phyloP scores from a whole-genome alignment of 2,888 invertebrate genomes.

The Coelogynopora nodosa region DNA sequence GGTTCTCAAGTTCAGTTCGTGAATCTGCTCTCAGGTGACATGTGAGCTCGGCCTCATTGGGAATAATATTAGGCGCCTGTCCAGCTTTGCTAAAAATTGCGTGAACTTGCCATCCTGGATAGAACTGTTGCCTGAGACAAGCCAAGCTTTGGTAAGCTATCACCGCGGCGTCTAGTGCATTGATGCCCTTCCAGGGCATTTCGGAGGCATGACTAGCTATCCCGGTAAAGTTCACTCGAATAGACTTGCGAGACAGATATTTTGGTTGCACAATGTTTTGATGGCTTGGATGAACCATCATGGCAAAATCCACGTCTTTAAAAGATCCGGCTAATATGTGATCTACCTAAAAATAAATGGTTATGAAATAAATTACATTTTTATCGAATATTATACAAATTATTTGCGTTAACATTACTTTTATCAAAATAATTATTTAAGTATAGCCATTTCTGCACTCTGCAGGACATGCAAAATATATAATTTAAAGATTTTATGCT shows the following conservation, averaged over 20 bases:
- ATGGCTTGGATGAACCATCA: constrained; percentile 51
- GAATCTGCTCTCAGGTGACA: constrained; percentile 53
- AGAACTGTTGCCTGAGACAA: constrained; percentile 39
- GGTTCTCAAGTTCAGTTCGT: constrained; percentile 51
- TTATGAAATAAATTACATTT: neutral
- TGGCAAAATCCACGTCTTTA: constrained; percentile 49
- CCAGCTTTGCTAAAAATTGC: constrained; percentile 53
- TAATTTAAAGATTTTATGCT: too few relatives aligned
- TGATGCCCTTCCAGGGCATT: constrained; percentile 58
- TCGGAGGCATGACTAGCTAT: constrained; percentile 52
- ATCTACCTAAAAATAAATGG: neutral
- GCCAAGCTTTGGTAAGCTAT: constrained; percentile 41
- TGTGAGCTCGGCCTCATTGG: constrained; percentile 53
- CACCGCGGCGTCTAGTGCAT: constrained; percentile 61
- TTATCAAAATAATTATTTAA: too few relatives aligned
- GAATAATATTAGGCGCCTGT: constrained; percentile 53
- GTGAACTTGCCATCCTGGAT: constrained; percentile 42
- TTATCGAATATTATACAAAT: too few relatives aligned
- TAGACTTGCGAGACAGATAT: neutral
- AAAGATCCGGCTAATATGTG: constrained; percentile 50
- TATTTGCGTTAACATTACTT: too few relatives aligned
- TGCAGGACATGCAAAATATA: too few relatives aligned
- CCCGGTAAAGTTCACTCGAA: constrained; percentile 50
- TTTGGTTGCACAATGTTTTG: constrained; percentile 47
- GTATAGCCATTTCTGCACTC: too few relatives aligned